Evolutionary conservation across 2,888 invertebrate species (phyloP).

Genomic region (Lordiphosa andalusiaca): DNA sequence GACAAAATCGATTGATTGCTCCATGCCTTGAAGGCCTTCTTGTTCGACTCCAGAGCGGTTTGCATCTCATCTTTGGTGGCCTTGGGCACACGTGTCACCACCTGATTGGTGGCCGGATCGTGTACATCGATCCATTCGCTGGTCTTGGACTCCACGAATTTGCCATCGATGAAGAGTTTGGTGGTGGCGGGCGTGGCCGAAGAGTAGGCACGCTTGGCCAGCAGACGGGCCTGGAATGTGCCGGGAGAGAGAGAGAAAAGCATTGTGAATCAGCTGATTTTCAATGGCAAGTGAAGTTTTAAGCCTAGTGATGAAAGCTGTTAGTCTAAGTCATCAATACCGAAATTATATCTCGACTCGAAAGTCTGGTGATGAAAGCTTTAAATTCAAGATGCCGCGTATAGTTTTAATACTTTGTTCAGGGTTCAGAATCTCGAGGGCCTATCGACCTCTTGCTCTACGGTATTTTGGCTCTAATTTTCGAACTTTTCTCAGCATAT

Average conservation of each 20-base stretch:
- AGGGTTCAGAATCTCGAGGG: too few relatives aligned
- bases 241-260: background rate
- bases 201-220: slow-evolving; percentile 81
- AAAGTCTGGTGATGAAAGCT: too few relatives aligned
- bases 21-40: slow-evolving; percentile 91
- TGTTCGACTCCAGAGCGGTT: slow-evolving; percentile 91
- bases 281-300: too few relatives aligned
- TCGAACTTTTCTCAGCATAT: too few relatives aligned
- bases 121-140: slow-evolving; percentile 96
- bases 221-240: slow-evolving; percentile 59
- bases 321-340: too few relatives aligned
- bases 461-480: too few relatives aligned
- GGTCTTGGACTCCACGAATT: slow-evolving; percentile 95
- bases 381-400: too few relatives aligned
- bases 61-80: slow-evolving; percentile 93
- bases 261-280: background rate
- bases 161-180: slow-evolving; percentile 97
- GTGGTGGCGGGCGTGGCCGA: slow-evolving; percentile 87
- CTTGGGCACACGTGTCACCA: slow-evolving; percentile 92
- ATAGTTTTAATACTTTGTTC: too few relatives aligned
- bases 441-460: too few relatives aligned
- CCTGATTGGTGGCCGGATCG: slow-evolving; percentile 95
- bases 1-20: slow-evolving; percentile 94
- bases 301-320: too few relatives aligned
- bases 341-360: too few relatives aligned